These are phyloP conservation scores for Podarcis lilfordi DNA, from an alignment of 2,797 vertebrate genomes.

Conservation along the genomic window DNA sequence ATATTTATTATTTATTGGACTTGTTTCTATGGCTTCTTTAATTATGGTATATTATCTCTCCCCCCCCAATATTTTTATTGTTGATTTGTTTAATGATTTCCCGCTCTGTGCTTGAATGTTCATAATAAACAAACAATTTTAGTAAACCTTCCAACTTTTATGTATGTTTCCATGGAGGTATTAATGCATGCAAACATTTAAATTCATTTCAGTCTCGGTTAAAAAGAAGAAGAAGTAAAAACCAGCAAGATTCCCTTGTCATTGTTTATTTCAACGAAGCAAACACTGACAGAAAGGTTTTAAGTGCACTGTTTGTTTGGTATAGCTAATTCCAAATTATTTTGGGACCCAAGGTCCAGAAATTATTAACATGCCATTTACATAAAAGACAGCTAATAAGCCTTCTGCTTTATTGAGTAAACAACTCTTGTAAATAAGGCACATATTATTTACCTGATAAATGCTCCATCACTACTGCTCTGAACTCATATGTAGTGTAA, in stretches of 20 bases:
- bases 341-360: background rate
- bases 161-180: background rate
- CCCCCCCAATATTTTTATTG: no score
- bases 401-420: constrained; percentile 10
- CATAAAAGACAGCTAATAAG: constrained; percentile 20
- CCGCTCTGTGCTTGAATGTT: no score
- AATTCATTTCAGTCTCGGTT: constrained; percentile 1
- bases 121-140: no score
- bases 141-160: no score
- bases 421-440: constrained; percentile 46
- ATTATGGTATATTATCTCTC: no score
- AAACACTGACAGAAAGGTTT: constrained; percentile 26
- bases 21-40: no score
- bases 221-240: background rate
- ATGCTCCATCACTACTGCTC: constrained; percentile 19
- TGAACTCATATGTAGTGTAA: constrained; percentile 31
- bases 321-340: background rate
- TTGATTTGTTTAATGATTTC: no score
- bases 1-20: no score
- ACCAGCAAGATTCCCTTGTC: background rate
- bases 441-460: constrained; percentile 42
- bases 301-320: background rate
- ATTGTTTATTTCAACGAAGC: constrained; percentile 10
- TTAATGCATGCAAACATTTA: background rate
- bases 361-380: background rate